phyloP scores from a whole-genome alignment of 2,888 invertebrate genomes.

The Maniola hyperantus region DNA sequence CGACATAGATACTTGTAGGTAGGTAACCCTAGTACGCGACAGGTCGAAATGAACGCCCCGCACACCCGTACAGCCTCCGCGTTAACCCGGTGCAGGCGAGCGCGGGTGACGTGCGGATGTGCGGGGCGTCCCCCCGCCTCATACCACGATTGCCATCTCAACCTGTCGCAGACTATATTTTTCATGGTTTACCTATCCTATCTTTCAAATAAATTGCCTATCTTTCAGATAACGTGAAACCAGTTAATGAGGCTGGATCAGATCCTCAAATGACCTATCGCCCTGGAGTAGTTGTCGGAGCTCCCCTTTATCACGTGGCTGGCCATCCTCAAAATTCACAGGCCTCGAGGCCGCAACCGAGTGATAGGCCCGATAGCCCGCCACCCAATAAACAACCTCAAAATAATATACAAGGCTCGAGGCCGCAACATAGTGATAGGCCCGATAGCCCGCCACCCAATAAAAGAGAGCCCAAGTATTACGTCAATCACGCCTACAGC shows the following conservation, averaged over 20 bases:
- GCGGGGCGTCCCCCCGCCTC: too few species aligned
- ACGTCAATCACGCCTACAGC: conserved; percentile 27
- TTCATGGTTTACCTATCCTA: too few species aligned
- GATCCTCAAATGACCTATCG: conserved; percentile 54
- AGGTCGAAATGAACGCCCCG: too few species aligned
- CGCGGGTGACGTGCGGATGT: too few species aligned
- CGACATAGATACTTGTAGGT: too few species aligned
- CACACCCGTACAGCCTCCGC: too few species aligned
- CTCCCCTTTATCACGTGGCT: conserved; percentile 58
- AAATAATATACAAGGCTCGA: conserved; percentile 40
- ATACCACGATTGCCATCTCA: too few species aligned
- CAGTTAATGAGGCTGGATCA: conserved; percentile 61
- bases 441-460: background rate
- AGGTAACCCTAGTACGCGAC: too few species aligned
- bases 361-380: background rate
- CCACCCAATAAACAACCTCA: conserved; percentile 46
- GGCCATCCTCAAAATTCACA: conserved; percentile 53
- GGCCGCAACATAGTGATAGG: background rate
- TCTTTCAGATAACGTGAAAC: conserved; percentile 65
- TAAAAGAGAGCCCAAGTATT: conserved; percentile 34
- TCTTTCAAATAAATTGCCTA: too few species aligned
- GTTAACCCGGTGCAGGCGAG: too few species aligned
- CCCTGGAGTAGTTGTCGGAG: conserved; percentile 68
- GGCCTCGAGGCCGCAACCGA: conserved; percentile 36
- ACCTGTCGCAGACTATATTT: too few species aligned